phyloP scores from a whole-genome alignment of 2,797 vertebrate species.

The Sebastes oblongus region DNA sequence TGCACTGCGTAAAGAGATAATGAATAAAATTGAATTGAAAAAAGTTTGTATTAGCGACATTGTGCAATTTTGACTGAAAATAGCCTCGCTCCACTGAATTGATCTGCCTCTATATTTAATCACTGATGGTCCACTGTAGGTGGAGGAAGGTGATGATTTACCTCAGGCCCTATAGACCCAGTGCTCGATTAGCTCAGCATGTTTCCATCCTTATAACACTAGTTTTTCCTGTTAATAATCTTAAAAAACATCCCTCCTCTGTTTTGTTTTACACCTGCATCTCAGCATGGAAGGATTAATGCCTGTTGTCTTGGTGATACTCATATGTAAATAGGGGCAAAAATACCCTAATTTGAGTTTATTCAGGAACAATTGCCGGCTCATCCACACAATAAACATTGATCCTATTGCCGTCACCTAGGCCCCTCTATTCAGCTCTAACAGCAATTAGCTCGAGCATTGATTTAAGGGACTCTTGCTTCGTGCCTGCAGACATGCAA shows the following conservation, averaged over 20 bases:
- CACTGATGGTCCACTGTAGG: background rate
- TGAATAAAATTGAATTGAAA: background rate
- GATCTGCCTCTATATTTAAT: background rate
- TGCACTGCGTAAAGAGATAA: background rate
- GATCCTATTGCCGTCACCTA: conserved; percentile 87
- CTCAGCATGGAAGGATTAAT: conserved; percentile 83
- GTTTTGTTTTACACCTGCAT: conserved; percentile 79
- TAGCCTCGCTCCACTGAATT: background rate
- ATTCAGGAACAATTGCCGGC: conserved; percentile 89
- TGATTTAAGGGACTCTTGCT: conserved; percentile 70
- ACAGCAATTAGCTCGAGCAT: conserved; percentile 89
- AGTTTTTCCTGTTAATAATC: conserved; percentile 60
- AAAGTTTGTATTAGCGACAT: background rate
- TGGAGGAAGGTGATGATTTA: conserved; percentile 32
- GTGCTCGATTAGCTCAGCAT: conserved; percentile 45
- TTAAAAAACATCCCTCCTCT: conserved; percentile 49
- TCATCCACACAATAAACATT: conserved; percentile 94
- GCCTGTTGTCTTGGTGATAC: conserved; percentile 85
- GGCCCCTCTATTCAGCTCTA: conserved; percentile 80
- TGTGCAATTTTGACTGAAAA: background rate
- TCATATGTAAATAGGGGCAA: conserved; percentile 88
- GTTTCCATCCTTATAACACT: conserved; percentile 42
- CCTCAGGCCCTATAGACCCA: conserved; percentile 16
- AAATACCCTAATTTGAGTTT: conserved; percentile 92
- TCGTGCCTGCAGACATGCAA: conserved; percentile 50